Base-by-base conservation (phyloP, 92 coral and sea anemone genomes). In the Phenganax stokvisi region DNA sequence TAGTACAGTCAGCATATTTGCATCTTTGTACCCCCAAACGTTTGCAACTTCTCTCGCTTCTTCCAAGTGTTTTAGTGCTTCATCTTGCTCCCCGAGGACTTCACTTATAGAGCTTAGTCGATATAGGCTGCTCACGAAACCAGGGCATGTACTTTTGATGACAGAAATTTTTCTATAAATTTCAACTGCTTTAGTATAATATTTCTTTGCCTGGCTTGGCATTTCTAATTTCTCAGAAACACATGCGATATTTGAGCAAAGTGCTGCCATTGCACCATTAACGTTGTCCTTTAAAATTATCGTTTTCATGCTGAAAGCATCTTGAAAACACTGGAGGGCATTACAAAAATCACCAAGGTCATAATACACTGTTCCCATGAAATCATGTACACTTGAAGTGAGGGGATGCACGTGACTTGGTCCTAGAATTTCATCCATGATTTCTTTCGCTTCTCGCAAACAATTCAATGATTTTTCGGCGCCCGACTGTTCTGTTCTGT, bases 21-120 rank as follows among this genome's bases (percentile, higher is more conserved):
- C 10, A 17, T 64, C 0, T 25, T 64, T 20, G 25, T 20, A 20
- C 25, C 25, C 56, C 30, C 16, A 10, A 9, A 15, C 9, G 54
- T 28, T 57, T 55, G 54, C 16, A 44, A 76, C n/a, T 12, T 76
- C 68, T 56, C 80, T 76, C 54, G 80, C 80, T 76, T 76, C 80
- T 57, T 76, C 52, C n/a, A 57, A 76, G 29, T 76, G 69, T 29
- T 76, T 59, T 44, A 76, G 10, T 0, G 80, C 80, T 58, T 76
- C 69, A 20, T 57, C 80, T 8, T 76, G 63, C 62, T 76, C 80
- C 17, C 67, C 67, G 27, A 25, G 69, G 52, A 8, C 47, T 76
- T 76, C 69, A 55, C 52, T 56, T 16, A 76, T 76, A 6, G 68
- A 57, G 54, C 80, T 58, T 29, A 76, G 62, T 3, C 31, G 52